Base-by-base conservation (phyloP, 1,140 invertebrate species). In the Drosophila triauraria region DNA sequence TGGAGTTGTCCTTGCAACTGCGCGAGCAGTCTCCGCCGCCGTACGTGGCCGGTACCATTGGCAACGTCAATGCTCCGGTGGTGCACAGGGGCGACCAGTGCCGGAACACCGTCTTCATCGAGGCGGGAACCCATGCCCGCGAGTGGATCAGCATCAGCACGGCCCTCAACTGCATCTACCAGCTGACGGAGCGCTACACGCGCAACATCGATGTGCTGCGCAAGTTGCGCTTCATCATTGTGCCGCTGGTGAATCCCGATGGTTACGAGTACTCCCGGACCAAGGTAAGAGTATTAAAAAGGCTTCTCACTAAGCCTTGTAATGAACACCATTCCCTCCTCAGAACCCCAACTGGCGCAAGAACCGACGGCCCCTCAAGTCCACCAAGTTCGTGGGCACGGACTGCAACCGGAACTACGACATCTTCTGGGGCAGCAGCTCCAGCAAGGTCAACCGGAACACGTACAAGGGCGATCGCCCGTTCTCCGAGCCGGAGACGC, bases 401-500 rank as follows among this genome's bases (percentile, higher is more conserved):
- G 96, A 96, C 74, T 93, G 94, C 1, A 96, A 96, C 82, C 91
- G 96, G 1, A 96, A 96, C 75, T 96, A 95, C 77, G 95, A 94
- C 42, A 94, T 94, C 72, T 94, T 95, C 76, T 96, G 95, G 96
- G 94, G 93, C 3, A 93, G 94, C 17, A 94, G 95, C 0, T 94
- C 94, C 17, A 91, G 71, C 10, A 93, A 94, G 76, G 93, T 93
- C 2, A 95, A 95, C 78, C 93, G 93, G 4, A 95, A 96, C 35
- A 96, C 95, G 0, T 98, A 95, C 84, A 94, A 95, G 13, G 97
- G 97, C 0, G 93, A 95, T 0, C 90, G 92, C 13, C 94, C 96
- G 0, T 97, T 97, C 85, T 97, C 96, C 0, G 97, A 98, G 91
- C 93, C 94, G 3, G 97, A 97, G 91, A 95, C 96, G 2, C 88